Base-by-base conservation (phyloP, 2,797 vertebrate genomes). In the Falco berigora region DNA sequence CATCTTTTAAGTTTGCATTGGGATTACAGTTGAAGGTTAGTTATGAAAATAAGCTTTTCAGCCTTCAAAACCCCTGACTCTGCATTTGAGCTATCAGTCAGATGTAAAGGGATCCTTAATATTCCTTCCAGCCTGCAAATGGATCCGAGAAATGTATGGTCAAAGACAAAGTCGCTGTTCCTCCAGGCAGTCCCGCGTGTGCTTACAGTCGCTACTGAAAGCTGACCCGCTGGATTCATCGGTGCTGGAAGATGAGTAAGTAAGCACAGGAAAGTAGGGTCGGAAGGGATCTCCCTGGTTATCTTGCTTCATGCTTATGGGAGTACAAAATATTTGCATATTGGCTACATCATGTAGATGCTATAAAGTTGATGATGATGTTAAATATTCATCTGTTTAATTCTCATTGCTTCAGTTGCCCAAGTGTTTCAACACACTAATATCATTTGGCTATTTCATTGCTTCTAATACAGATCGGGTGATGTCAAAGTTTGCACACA, bases 1-100 rank as follows among this genome's bases (percentile, higher is more conserved):
- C 61, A 86, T 96, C 87, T 96, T 96, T 95, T 88, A 95, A 95
- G 86, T 92, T 93, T 94, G 82, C 42, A 28, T 59, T 66, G 56
- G 89, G 90, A 93, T 93, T 94, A 76, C 30, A 91, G 49, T 46
- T 91, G 92, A 94, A 94, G 74, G 50, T 94, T 93, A 59, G 78
- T 91, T 97, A 91, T 67, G 56, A 95, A 95, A 92, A 94, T 53
- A 90, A 81, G 38, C 28, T 82, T 92, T 90, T 58, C 78, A 68
- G 88, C 63, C 58, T 89, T 81, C 63, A 78, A 90, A 93, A 78
- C 25, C n/a, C 22, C 66, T 49, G 36, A 93, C 27, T 69, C 32
- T 53, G 64, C 71, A 67, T 90, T 94, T 66, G 38, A 94, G 42
- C 59, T 88, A 34, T 52, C 76, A 66, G 42, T 71, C 59, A 93